Base-by-base conservation (phyloP, 2,113 vertebrate genomes). In the Cyanoliseus patagonus region DNA sequence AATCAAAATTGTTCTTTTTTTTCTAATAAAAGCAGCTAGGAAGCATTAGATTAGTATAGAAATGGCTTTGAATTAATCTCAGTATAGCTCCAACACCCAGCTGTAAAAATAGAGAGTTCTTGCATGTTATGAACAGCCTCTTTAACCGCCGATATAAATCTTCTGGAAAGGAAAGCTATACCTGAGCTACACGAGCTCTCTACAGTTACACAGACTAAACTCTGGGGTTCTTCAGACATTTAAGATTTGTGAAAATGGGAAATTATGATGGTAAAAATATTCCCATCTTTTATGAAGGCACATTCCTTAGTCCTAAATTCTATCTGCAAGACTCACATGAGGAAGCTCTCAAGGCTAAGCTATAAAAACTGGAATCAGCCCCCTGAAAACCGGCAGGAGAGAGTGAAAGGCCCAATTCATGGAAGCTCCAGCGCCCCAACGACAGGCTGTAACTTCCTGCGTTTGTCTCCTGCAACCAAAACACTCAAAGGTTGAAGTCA, bases 81-180 rank as follows among this genome's bases (percentile, higher is more conserved):
- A 47, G 59, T 12, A 9, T 78, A 86, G 30, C 49, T 86, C 61
- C 91, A 90, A 46, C 17, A 61, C 17, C 70, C 94, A 96, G 94
- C 90, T 95, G 92, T 92, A 92, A 93, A 95, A 96, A 93, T 13
- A 92, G 31, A 92, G 31, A 76, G 37, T 39, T 95, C 70, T 61
- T 83, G 89, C 88, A 35, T 1, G 27, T 67, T 51, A 69, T 25
- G 39, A 85, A 33, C 88, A 47, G 61, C 42, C 69, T 61, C 44
- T 69, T 62, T 59, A 88, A 88, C 53, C 74, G 47, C 64, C 9
- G 41, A 10, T 39, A 75, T 85, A 73, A 82, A 82, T 41, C 55
- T 78, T 64, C 9, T 7, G 14, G 17, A 86, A 37, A 44, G 85
- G 24, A 19, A 69, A 89, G 53, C 28, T 42, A 2, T n/a, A 67